Base-by-base conservation (phyloP, 2,113 vertebrate genomes). In the Hystrix brachyura region DNA sequence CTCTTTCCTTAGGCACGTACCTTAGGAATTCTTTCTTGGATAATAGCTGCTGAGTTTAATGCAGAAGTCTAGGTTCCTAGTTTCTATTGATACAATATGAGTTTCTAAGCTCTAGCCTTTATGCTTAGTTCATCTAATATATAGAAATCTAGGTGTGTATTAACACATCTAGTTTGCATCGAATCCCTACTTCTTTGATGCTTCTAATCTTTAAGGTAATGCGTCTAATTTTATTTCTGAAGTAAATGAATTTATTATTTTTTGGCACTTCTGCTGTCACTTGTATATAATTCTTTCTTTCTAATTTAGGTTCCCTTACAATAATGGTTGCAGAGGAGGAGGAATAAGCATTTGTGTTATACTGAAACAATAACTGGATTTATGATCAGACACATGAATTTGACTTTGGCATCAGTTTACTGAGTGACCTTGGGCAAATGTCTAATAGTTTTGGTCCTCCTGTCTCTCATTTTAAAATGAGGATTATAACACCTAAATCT, bases 181-280 rank as follows among this genome's bases (percentile, higher is more conserved):
- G 1, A 69, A 74, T 92, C 3, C 7, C 34, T 64, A 74, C 43
- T 83, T 95, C 25, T 19, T 93, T 48, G 15, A n/a, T 83, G 27
- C 48, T 93, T 94, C 51, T 97, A 92, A 91, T 91, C 95, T 97
- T 86, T 71, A 72, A 82, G 4, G 1, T 48, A 90, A 71, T 51
- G 1, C 3, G 91, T 89, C n/a, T 53, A 69, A 92, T 92, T 92
- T 90, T 78, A 93, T 93, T 89, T 94, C 11, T 59, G 95, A 92
- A 34, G 21, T 83, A 94, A 90, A 62, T 69, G 9, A 76, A 82
- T 88, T 67, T 48, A 87, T 86, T 76, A 25, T 11, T 76, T 69
- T 32, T 89, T 43, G 55, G 11, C 27, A 87, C 9, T 81, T 90
- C 51, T 90, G 2, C 23, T 85, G 43, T 79, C 3, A 88, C 23